phyloP scores from a whole-genome alignment of 2,113 vertebrate species.

The Gallinago paraguaiae region DNA sequence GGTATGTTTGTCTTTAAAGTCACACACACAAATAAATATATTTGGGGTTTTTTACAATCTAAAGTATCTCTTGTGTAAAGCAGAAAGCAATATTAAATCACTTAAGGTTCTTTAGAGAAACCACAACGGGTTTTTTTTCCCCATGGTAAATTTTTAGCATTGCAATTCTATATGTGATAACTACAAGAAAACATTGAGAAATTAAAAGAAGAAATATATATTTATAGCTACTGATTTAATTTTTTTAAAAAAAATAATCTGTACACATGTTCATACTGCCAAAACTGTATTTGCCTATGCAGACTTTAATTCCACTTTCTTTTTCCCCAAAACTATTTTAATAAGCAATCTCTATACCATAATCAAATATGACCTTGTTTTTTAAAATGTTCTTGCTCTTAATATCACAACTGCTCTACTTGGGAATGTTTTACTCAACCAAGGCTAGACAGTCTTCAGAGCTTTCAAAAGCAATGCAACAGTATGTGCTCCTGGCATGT shows the following conservation, averaged over 20 bases:
- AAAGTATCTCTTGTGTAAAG: background rate
- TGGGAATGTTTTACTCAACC: background rate
- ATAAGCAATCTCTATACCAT: background rate
- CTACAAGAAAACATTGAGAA: background rate
- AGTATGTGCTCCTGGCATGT: background rate
- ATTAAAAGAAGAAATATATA: background rate
- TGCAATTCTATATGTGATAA: background rate
- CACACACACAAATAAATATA: background rate
- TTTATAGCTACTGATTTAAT: background rate
- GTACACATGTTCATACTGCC: background rate
- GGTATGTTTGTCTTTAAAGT: background rate
- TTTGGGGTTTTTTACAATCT: accelerated
- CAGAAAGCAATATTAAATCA: background rate
- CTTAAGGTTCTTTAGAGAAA: background rate
- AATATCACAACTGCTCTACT: background rate
- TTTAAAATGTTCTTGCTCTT: background rate
- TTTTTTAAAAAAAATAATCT: background rate
- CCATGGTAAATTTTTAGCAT: background rate
- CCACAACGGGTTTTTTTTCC: background rate
- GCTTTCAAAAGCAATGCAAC: background rate
- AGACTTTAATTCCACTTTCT: background rate
- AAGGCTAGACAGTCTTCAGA: background rate
- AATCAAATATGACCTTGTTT: background rate
- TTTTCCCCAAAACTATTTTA: background rate
- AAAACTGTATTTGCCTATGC: background rate